Base-by-base conservation (phyloP, 2,888 invertebrate species). In the Caenorhabditis sp. region DNA sequence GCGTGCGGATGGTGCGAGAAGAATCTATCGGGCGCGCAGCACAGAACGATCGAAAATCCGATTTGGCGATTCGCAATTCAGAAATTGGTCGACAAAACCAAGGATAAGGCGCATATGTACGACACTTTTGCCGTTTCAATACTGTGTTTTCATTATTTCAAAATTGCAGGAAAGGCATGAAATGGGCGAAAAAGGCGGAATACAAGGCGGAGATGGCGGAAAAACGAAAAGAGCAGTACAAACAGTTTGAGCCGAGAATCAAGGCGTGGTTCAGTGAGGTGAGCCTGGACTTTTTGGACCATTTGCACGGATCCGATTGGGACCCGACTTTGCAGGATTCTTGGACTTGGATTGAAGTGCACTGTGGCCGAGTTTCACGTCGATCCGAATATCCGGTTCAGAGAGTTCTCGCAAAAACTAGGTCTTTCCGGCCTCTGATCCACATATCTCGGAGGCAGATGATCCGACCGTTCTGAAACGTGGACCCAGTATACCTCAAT, bases 1-100 rank as follows among this genome's bases (percentile, higher is more conserved):
- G 71, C 71, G 11, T 70, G 65, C 32, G 4, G 0, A 0, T 65
- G 71, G 65, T 70, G 71, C 26, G 71, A 65, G 43, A 76, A 71
- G 45, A 50, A 76, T 46, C 55, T 76, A 0, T 48, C 65, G 0
- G 46, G 30, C 2, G n/a, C 27, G 3, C 75, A 75, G 27, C 48
- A 63, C 0, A 35, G 26, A 9, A 13, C 56, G 2, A 48, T 75
- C 9, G 63, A 68, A 9, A 75, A 75, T 17, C 55, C 53, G 2
- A 43, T 53, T 8, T 75, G 15, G 22, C 37, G 41, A 11, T 75
- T 68, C 32, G 32, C 62, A 15, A 27, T 75, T 1, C 68, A 75
- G 41, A 62, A 53, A n/a, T 20, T 45, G 13, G 52, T 63, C 6
- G 75, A 75, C 8, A 62, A 46, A 8, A 50, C 43, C 7, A 70